Evolutionary conservation across 2,888 invertebrate genomes (phyloP).

Genomic region (Nomada fucata): DNA sequence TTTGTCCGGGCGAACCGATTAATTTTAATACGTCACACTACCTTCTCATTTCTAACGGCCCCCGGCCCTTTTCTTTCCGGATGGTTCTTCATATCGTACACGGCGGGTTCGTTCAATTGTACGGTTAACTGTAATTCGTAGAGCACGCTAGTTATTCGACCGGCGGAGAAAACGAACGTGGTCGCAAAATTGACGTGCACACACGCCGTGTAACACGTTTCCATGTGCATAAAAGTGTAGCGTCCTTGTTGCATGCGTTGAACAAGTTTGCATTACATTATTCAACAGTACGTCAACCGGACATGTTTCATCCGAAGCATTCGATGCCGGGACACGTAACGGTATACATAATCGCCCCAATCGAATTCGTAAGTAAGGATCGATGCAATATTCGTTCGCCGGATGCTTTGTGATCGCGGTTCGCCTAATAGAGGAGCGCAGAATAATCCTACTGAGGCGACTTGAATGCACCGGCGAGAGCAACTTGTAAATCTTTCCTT

Average conservation of each 20-base stretch:
- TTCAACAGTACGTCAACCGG: conserved; percentile 20
- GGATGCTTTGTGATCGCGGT: not conserved
- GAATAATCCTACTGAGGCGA: conserved; percentile 48
- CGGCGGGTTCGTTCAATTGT: no score
- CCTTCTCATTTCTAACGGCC: no score
- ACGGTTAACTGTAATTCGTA: no score
- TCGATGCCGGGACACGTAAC: conserved; percentile 31
- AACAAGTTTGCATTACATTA: conserved; percentile 50
- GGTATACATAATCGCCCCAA: conserved; percentile 23
- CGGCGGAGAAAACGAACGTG: not conserved
- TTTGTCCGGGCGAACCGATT: not conserved
- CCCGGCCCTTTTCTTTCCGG: not conserved
- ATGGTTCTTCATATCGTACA: not conserved
- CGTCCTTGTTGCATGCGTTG: conserved; percentile 44
- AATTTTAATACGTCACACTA: not conserved
- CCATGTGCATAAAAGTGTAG: not conserved
- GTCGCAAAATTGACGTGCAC: not conserved
- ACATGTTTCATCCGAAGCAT: conserved; percentile 24
- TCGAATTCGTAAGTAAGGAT: conserved; percentile 33
- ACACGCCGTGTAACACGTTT: not conserved
- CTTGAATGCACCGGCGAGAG: conserved; percentile 25
- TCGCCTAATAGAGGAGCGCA: not conserved
- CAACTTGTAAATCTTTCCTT: conserved; percentile 26
- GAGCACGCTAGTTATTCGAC: not conserved
- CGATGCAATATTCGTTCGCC: conserved; percentile 6